Percentiles rank a stretch among this genome's conserved stretches.
phyloP scores from a whole-genome alignment of 2,888 invertebrate genomes.

The Polia nebulosa region DNA sequence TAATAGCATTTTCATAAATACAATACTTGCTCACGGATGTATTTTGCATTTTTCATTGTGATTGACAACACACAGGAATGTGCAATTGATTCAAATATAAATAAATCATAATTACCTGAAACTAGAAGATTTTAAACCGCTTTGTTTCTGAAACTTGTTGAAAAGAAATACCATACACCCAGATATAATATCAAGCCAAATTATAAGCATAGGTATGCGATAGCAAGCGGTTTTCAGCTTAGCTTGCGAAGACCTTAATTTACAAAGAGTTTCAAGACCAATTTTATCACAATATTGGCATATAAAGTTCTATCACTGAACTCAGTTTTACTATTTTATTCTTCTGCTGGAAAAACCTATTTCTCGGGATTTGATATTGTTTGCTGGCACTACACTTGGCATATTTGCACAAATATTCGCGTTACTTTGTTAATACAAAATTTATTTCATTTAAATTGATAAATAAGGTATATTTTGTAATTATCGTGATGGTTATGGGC shows the following conservation, averaged over 20 bases:
- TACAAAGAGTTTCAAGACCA: constrained; percentile 7
- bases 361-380: neutral
- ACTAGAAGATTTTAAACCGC: constrained; percentile 19
- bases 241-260: constrained; percentile 37
- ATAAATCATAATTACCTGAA: constrained; percentile 47
- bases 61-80: constrained; percentile 28
- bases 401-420: neutral
- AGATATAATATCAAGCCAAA: constrained; percentile 44
- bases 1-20: constrained; percentile 6
- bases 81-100: constrained; percentile 26
- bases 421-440: constrained; percentile 2
- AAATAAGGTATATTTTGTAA: neutral
- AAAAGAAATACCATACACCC: constrained; percentile 51
- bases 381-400: neutral
- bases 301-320: neutral
- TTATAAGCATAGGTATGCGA: constrained; percentile 42
- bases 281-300: constrained; percentile 46
- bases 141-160: constrained; percentile 41
- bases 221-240: constrained; percentile 40
- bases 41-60: neutral
- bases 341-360: neutral
- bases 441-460: neutral
- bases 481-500: neutral
- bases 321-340: neutral
- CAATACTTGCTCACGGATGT: constrained; percentile 12